These are phyloP conservation scores for Eupeodes latifasciatus DNA, from an alignment of 2,888 invertebrate genomes.

Conservation along the genomic window DNA sequence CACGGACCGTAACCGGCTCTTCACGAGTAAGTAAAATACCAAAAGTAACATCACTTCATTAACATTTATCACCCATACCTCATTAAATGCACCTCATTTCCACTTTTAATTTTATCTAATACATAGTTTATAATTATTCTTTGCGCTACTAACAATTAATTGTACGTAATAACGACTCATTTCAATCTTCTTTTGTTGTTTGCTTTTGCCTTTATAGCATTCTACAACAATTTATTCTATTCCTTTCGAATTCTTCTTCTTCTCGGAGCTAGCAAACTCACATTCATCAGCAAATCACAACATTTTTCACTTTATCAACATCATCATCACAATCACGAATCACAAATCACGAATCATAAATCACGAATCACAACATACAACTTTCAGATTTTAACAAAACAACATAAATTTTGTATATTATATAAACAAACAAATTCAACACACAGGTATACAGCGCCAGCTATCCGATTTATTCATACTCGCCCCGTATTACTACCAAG, in stretches of 20 bases:
- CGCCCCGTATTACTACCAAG: conserved; percentile 79
- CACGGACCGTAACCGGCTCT: conserved; percentile 60
- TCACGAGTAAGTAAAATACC: conserved; percentile 64
- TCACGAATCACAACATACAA: conserved; percentile 12
- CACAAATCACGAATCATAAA: conserved; percentile 39
- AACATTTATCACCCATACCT: conserved; percentile 23
- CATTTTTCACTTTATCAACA: conserved; percentile 25
- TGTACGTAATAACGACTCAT: not conserved
- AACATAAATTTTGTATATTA: conserved; percentile 54
- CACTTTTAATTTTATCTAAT: conserved; percentile 3
- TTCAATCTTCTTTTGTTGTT: conserved; percentile 14
- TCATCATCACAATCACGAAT: conserved; percentile 44
- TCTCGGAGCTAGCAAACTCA: conserved; percentile 24
- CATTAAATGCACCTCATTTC: conserved; percentile 35
- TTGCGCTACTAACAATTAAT: conserved; percentile 3
- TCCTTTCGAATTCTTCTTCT: conserved; percentile 30
- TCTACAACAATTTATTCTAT: conserved; percentile 9
- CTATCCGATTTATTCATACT: conserved; percentile 83
- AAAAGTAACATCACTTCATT: not conserved
- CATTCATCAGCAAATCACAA: conserved; percentile 29
- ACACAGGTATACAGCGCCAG: conserved; percentile 82
- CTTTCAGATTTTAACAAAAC: conserved; percentile 25
- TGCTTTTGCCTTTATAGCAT: conserved; percentile 52
- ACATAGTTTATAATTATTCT: conserved; percentile 9
- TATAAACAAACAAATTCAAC: conserved; percentile 59